Evolutionary conservation across 2,797 vertebrate species (phyloP).

Genomic region (Phoeniculus purpureus): DNA sequence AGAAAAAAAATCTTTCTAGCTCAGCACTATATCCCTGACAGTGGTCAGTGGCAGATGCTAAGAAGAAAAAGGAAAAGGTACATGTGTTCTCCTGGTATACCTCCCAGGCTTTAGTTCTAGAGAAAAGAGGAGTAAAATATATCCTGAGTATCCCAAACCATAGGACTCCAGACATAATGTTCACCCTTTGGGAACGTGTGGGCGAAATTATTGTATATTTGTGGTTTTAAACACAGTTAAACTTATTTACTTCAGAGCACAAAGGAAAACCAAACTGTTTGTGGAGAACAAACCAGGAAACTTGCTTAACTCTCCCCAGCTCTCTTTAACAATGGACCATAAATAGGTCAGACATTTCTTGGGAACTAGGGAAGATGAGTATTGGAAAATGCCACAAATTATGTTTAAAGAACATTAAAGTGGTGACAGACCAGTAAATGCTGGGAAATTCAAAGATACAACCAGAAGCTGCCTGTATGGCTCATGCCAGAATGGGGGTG

Average conservation of each 20-base stretch:
- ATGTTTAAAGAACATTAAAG: conserved; percentile 70
- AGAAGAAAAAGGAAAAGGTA: background rate
- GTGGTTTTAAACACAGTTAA: conserved; percentile 69
- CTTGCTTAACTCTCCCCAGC: conserved; percentile 69
- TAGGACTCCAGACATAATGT: conserved; percentile 58
- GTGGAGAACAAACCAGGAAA: conserved; percentile 72
- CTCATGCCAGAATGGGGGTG: background rate
- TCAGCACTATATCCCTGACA: background rate
- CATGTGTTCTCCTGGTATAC: background rate
- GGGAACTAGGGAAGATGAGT: conserved; percentile 70
- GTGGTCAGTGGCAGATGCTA: background rate
- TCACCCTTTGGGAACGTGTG: conserved; percentile 66
- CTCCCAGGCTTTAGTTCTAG: conserved; percentile 32
- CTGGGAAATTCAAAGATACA: conserved; percentile 57
- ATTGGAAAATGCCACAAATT: conserved; percentile 73
- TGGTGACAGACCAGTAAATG: conserved; percentile 72
- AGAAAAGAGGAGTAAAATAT: conserved; percentile 40
- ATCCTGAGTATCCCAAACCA: conserved; percentile 15
- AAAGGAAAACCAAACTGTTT: conserved; percentile 77
- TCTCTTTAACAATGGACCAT: conserved; percentile 73
- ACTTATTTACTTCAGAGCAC: conserved; percentile 75
- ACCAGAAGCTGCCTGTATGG: conserved; percentile 35
- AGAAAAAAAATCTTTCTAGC: background rate
- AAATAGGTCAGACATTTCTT: conserved; percentile 71
- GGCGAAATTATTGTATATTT: conserved; percentile 63